Conservation (phyloP, 2,888 invertebrate genomes). For the Blastobasis adustella region DNA sequence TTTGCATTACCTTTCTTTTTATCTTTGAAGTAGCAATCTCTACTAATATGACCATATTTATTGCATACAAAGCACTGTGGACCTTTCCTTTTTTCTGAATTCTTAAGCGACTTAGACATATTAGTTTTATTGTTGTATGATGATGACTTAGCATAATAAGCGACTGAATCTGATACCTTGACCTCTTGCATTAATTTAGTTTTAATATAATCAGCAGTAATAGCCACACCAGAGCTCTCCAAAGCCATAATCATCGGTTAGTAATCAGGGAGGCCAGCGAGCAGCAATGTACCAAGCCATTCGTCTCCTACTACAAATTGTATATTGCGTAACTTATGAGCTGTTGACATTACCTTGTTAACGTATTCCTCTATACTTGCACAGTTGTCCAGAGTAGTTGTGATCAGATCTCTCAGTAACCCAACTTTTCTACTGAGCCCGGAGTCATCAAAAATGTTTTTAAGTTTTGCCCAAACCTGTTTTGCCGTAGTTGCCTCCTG, state of each 20-base stretch:
- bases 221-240: constrained; percentile 3
- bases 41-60: constrained; percentile 11
- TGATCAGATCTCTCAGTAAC: constrained; percentile 16
- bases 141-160: constrained; percentile 4
- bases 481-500: constrained; percentile 2
- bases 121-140: neutral
- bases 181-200: constrained; percentile 12
- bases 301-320: constrained; percentile 16
- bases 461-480: constrained; percentile 8
- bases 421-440: neutral
- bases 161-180: constrained; percentile 8
- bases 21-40: constrained; percentile 7
- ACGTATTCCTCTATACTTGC: constrained; percentile 16
- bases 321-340: constrained; percentile 17
- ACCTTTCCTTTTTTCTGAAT: neutral
- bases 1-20: neutral
- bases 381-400: constrained; percentile 11
- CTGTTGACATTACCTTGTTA: constrained; percentile 13
- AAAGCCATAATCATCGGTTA: constrained; percentile 9
- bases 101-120: neutral
- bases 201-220: constrained; percentile 3
- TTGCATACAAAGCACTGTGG: constrained; percentile 6
- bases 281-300: constrained; percentile 16
- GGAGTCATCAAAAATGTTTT: constrained; percentile 10
- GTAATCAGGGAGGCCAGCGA: constrained; percentile 15